Conservation (phyloP, 1,140 invertebrate genomes). For the Heliconius congener region DNA sequence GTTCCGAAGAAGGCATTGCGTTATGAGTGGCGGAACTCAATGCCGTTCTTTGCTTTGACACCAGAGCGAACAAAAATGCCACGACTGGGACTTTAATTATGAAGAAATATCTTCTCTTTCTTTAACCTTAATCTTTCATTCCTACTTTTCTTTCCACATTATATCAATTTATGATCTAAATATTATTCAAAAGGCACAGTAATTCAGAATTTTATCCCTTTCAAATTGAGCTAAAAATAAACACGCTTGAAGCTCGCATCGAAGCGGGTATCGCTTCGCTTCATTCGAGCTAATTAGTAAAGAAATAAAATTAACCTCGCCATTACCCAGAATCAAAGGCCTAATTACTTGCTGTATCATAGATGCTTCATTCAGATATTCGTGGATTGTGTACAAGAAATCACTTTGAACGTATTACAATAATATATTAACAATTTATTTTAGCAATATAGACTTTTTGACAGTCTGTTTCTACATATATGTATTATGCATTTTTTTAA, state of each 20-base stretch:
- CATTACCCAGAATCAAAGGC: constrained; percentile 29
- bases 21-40: too few species aligned
- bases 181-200: too few species aligned
- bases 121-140: too few species aligned
- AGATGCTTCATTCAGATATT: constrained; percentile 28
- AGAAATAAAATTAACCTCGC: constrained; percentile 36
- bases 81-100: too few species aligned
- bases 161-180: too few species aligned
- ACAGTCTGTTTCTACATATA: background rate
- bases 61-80: too few species aligned
- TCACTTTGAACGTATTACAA: background rate
- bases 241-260: background rate
- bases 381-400: constrained; percentile 3
- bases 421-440: background rate
- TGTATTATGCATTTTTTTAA: background rate
- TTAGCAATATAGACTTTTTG: background rate
- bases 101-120: too few species aligned
- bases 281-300: constrained; percentile 36
- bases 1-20: too few species aligned
- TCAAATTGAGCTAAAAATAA: background rate
- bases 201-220: background rate
- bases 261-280: background rate
- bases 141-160: too few species aligned
- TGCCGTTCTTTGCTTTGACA: too few species aligned
- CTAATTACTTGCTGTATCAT: constrained; percentile 33